Evolutionary conservation across 2,113 vertebrate genomes (phyloP).

Genomic region (Nesoenas mayeri): DNA sequence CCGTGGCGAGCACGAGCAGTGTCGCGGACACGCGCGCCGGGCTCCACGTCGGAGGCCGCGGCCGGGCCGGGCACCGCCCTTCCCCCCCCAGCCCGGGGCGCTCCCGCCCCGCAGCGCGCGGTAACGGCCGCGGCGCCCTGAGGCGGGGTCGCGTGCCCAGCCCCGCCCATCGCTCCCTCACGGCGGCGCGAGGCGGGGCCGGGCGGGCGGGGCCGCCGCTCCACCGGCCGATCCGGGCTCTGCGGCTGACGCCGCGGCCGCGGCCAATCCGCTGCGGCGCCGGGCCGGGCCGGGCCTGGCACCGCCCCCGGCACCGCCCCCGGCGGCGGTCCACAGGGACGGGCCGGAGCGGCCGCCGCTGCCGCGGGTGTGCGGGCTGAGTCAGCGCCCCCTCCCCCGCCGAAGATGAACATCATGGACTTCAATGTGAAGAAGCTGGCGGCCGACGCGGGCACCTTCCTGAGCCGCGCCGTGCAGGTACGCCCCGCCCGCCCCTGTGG

Average conservation of each 20-base stretch:
- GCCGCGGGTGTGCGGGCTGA: neutral
- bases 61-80: neutral
- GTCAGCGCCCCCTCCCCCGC: neutral
- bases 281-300: neutral
- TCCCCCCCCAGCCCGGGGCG: too few species aligned
- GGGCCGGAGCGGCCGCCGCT: neutral
- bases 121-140: accelerated
- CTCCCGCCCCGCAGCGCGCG: neutral
- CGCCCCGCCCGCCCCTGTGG: neutral
- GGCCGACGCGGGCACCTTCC: constrained; percentile 93
- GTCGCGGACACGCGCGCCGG: too few species aligned
- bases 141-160: accelerated
- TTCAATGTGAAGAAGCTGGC: constrained; percentile 95
- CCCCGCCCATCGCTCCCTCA: accelerated
- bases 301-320: neutral
- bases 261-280: neutral
- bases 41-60: neutral
- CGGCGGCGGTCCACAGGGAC: neutral
- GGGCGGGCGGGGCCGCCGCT: neutral
- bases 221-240: neutral
- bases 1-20: too few species aligned
- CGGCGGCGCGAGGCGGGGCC: accelerated
- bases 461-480: constrained; percentile 95
- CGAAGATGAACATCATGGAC: constrained; percentile 82
- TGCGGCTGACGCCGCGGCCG: neutral